Evolutionary conservation across 2,113 vertebrate species (phyloP), one percentile per base, ranked within the genome.

Genomic region (Pterophyllum scalare): DNA sequence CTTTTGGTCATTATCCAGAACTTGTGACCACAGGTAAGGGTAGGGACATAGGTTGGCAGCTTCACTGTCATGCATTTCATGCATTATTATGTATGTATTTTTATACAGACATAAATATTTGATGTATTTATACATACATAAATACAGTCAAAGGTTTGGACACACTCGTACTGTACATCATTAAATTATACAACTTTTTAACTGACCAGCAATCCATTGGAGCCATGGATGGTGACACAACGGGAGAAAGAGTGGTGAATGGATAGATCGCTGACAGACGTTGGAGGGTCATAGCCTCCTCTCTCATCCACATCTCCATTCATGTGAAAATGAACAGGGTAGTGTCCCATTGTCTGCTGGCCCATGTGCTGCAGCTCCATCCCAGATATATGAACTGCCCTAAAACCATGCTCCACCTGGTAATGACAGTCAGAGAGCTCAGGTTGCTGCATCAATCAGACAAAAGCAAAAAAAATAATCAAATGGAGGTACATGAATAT

Each of bases 161-260:
- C 33, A 7, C 33, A 6, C 33, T 33, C 6, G 8, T 38, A 10
- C 35, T 38, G 9, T 38, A 38, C 35, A 38, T 38, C 35, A 38
- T 38, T 38, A 12, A 24, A 59, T 12, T 3, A 2, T 22, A 11
- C 11, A 59, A 5, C 5, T 3, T 24, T 6, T 40, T 3, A 6
- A 77, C 98, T 97, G 92, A 99, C 98, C 98, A 99, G 89, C n/a
- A 99, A 93, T 15, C 98, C 98, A 0, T 98, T 99, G 93, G 98
- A 97, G 80, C 96, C 97, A 0, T 99, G 98, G 80, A 99, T 93
- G 0, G 98, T 99, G 77, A 99, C 93, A 0, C 98, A 99, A 88
- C 98, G 97, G 12, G 98, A 99, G 94, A 98, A 99, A 9, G 97
- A 96, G 77, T 98, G 96, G 90, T 99, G 97, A 82, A 99, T 98